A percentile compares a stretch with the other conserved stretches of the same genome.
These are phyloP conservation scores for Sarcophaga caerulescens DNA, from an alignment of 2,888 invertebrate species.

Conservation along the genomic window DNA sequence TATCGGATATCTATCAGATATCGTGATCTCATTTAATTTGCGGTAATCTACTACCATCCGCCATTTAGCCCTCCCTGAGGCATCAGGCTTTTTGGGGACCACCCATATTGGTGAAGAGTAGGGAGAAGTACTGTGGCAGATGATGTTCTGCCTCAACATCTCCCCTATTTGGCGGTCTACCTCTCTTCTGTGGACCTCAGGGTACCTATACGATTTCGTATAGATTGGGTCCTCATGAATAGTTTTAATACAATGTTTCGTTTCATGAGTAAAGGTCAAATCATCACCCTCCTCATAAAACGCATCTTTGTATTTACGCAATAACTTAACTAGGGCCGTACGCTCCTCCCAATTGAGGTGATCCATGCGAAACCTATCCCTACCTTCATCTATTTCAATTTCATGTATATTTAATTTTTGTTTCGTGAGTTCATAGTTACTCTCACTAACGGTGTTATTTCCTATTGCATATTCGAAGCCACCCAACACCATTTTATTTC, in stretches of 20 bases:
- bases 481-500: background rate
- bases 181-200: background rate
- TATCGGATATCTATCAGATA: slow-evolving; percentile 44
- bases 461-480: background rate
- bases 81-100: background rate
- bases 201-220: background rate
- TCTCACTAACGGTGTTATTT: background rate
- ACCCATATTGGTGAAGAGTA: slow-evolving; percentile 54
- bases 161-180: background rate
- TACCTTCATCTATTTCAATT: too few relatives aligned
- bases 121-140: slow-evolving; percentile 50
- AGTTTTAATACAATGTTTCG: background rate
- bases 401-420: too few relatives aligned
- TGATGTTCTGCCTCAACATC: slow-evolving; percentile 11
- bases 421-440: too few relatives aligned
- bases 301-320: background rate
- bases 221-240: slow-evolving; percentile 3
- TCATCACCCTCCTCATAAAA: slow-evolving; percentile 6
- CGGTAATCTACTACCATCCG: too few relatives aligned
- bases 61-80: too few relatives aligned
- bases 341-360: slow-evolving; percentile 7
- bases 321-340: background rate
- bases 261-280: background rate
- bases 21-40: too few relatives aligned
- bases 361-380: background rate